Conservation (phyloP, 2,888 invertebrate genomes). For the Drymonia ruficornis region DNA sequence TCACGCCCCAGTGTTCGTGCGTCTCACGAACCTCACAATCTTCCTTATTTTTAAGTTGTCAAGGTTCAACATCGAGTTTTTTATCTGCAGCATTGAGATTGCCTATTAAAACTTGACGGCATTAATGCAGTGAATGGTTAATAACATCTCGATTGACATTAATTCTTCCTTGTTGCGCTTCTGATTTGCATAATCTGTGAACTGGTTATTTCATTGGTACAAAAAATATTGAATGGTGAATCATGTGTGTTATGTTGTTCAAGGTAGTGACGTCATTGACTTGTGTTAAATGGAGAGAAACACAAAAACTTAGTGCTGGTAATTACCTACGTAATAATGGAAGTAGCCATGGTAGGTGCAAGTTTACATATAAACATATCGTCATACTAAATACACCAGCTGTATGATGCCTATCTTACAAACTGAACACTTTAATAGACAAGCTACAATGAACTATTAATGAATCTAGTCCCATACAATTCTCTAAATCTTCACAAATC, state of each 20-base stretch:
- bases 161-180: slow-evolving; percentile 63
- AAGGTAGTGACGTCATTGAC: slow-evolving; percentile 19
- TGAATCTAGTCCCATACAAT: too few species aligned
- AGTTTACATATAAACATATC: neutral
- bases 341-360: neutral
- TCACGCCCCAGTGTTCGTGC: slow-evolving; percentile 25
- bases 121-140: slow-evolving; percentile 52
- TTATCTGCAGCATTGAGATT: slow-evolving; percentile 18
- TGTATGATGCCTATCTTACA: too few species aligned
- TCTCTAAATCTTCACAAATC: too few species aligned
- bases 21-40: slow-evolving; percentile 4
- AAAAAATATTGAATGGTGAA: slow-evolving; percentile 36
- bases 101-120: slow-evolving; percentile 47
- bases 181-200: slow-evolving; percentile 68
- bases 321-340: neutral
- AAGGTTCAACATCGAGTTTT: slow-evolving; percentile 19
- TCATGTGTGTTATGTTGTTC: slow-evolving; percentile 25
- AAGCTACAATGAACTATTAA: too few species aligned
- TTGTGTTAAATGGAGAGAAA: slow-evolving; percentile 14
- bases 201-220: slow-evolving; percentile 40
- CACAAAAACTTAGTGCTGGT: neutral
- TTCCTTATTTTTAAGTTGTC: slow-evolving; percentile 11
- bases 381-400: too few species aligned
- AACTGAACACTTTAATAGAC: too few species aligned
- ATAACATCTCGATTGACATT: slow-evolving; percentile 65